phyloP scores from a whole-genome alignment of 2,888 invertebrate genomes.

The Formica aserva region DNA sequence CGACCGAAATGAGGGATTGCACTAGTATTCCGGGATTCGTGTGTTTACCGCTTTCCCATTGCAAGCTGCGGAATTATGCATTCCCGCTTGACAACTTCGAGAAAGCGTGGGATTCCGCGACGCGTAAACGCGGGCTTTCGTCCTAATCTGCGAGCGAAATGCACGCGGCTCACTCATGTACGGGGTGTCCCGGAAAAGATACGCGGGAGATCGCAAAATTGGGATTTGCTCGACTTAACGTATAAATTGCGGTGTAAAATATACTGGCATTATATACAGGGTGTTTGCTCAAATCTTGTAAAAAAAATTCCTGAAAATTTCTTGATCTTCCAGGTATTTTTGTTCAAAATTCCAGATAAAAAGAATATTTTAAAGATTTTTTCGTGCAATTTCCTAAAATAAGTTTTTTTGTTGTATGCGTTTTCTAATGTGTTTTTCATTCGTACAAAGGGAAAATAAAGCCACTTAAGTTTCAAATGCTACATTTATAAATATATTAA shows the following conservation, averaged over 20 bases:
- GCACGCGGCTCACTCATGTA: conserved; percentile 5
- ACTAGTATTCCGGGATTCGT: conserved; percentile 30
- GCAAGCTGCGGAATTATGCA: conserved; percentile 50
- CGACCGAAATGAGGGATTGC: conserved; percentile 34
- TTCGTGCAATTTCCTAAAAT: too few relatives aligned
- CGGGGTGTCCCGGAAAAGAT: conserved; percentile 11
- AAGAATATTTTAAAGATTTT: too few relatives aligned
- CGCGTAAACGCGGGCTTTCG: conserved; percentile 39
- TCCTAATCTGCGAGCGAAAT: conserved; percentile 42
- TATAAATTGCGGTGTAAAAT: neutral
- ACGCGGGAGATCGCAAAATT: neutral
- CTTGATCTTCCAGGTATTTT: too few relatives aligned
- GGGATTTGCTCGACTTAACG: neutral
- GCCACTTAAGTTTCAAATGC: too few relatives aligned
- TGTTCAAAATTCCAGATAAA: too few relatives aligned
- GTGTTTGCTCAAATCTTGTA: too few relatives aligned
- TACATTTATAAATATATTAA: too few relatives aligned
- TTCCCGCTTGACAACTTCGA: conserved; percentile 51
- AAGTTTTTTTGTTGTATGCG: too few relatives aligned
- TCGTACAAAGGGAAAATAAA: too few relatives aligned
- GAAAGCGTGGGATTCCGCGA: conserved; percentile 52
- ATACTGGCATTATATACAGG: too few relatives aligned
- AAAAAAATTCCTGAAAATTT: too few relatives aligned
- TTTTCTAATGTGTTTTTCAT: too few relatives aligned
- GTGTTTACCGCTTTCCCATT: conserved; percentile 44